A percentile compares a stretch with the other conserved stretches of the same genome.
phyloP scores from a whole-genome alignment of 2,113 vertebrate genomes.

The Canis aureus region DNA sequence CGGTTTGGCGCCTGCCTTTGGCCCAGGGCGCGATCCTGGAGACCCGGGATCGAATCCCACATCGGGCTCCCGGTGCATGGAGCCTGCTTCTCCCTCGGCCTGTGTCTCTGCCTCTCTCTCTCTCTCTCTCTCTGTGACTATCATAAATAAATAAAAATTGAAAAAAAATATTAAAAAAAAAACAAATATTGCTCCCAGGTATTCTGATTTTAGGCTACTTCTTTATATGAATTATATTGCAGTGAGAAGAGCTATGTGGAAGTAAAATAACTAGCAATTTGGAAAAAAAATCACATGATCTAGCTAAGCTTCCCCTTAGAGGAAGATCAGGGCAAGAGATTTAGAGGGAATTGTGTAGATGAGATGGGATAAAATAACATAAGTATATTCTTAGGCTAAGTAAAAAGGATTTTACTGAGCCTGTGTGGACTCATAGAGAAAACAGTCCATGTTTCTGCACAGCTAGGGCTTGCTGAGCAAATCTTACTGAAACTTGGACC shows the following conservation, averaged over 20 bases:
- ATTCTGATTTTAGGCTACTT: not conserved
- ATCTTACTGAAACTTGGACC: not conserved
- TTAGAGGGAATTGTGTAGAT: not conserved
- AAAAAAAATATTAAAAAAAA: too few relatives aligned
- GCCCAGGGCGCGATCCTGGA: too few relatives aligned
- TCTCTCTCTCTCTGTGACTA: too few relatives aligned
- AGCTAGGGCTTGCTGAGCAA: not conserved
- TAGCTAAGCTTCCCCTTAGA: not conserved
- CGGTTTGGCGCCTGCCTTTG: too few relatives aligned
- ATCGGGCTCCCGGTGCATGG: too few relatives aligned
- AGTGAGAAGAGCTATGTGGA: not conserved
- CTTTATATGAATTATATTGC: not conserved
- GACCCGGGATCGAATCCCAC: too few relatives aligned
- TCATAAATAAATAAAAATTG: too few relatives aligned
- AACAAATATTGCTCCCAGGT: not conserved
- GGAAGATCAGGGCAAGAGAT: not conserved
- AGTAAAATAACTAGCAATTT: not conserved
- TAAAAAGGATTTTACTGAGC: not conserved
- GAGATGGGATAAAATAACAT: not conserved
- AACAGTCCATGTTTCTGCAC: not conserved
- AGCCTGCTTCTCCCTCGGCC: too few relatives aligned
- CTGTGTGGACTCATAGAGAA: not conserved
- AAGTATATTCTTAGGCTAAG: not conserved
- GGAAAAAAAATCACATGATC: not conserved
- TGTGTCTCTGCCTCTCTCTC: too few relatives aligned